Percentiles rank a stretch among this genome's conserved stretches.
phyloP scores from a whole-genome alignment of 2,797 vertebrate genomes.

The Hipposideros larvatus region DNA sequence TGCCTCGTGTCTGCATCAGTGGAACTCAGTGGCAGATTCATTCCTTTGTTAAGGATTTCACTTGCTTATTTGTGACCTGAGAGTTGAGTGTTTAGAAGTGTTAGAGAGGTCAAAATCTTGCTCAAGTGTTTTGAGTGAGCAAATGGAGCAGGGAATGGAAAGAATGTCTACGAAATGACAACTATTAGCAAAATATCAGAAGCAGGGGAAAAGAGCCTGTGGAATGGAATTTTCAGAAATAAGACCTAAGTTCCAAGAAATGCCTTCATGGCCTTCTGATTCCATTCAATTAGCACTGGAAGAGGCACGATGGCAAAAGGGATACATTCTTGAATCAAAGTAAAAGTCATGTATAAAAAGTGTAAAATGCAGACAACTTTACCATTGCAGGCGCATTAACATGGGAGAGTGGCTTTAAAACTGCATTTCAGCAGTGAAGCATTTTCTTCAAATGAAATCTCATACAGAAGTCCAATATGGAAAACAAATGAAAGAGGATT shows the following conservation, averaged over 20 bases:
- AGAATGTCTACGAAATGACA: slow-evolving; percentile 21
- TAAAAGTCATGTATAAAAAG: background rate
- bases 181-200: slow-evolving; percentile 12
- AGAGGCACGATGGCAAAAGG: background rate
- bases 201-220: background rate
- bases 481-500: background rate
- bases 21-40: background rate
- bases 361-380: background rate
- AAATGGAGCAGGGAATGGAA: slow-evolving; percentile 22
- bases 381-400: background rate
- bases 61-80: background rate
- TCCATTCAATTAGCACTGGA: background rate
- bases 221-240: slow-evolving; percentile 18
- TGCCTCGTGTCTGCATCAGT: background rate
- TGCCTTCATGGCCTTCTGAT: background rate
- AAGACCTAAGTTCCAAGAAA: background rate
- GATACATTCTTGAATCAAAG: background rate
- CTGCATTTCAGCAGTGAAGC: background rate
- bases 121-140: slow-evolving; percentile 5
- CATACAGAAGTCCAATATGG: background rate
- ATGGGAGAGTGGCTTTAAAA: background rate
- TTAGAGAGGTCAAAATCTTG: background rate
- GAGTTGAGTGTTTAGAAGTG: background rate
- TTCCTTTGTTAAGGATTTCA: background rate
- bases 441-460: slow-evolving; percentile 21